Evolutionary conservation across 1,140 invertebrate genomes (phyloP), one percentile per base, ranked within the genome.

Genomic region (Formica selysi): DNA sequence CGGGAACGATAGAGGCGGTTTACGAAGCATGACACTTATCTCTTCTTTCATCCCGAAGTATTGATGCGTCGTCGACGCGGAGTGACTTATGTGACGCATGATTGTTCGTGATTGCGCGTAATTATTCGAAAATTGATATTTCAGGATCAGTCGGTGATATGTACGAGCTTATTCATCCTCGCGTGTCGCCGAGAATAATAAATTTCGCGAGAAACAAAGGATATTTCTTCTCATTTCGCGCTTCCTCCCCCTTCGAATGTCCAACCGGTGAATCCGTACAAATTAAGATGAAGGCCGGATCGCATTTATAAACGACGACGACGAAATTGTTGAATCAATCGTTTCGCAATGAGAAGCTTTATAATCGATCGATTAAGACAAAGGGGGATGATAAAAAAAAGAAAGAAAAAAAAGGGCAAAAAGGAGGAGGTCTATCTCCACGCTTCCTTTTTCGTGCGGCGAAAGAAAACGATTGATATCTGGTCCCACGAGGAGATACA

Each of bases 121-220:
- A 83, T 83, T 74, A 59, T 48, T 62, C 68, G 68, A 67, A 83
- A 73, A 74, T 83, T 71, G 51, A 81, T 48, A 74, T 26, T 61
- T 83, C 68, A 62, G 57, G 54, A 74, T 74, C 54, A 73, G 19
- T 74, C 68, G 54, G 13, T 19, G 54, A n/a, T 22, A n/a, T 2
- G 26, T 16, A 36, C 54, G 54, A 48, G 29, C 11, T 26, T 61
- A 59, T 74, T 74, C 54, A 29, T 73, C 51, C 32, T 16, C 36
- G 7, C 57, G 73, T 29, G 73, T 65, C 76, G 59, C 36, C 38
- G 67, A 11, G 67, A 44, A 41, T 44, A 61, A 81, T 61, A 81
- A 81, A 73, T 83, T 83, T 68, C 54, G 36, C 79, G 67, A 44
- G 54, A 57, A 13, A 74, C 79, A 83, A 73, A 81, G 79, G 29